These are phyloP conservation scores for Macrobrachium rosenbergii DNA, from an alignment of 1,140 invertebrate genomes.

Conservation along the genomic window DNA sequence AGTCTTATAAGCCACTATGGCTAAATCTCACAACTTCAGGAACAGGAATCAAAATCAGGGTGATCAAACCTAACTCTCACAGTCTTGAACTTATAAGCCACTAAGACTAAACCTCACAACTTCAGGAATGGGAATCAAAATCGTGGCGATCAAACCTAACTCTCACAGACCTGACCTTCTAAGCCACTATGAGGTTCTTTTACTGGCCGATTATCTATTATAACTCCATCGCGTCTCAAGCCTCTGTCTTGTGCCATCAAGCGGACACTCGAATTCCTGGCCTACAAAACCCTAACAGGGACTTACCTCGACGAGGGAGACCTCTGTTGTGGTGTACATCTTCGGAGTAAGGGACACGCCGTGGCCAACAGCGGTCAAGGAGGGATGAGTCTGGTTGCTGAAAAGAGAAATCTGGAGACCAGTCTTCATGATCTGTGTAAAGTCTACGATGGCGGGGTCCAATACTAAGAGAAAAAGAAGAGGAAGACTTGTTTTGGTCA, in stretches of 20 bases:
- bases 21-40: too few species aligned
- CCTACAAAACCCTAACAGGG: not conserved
- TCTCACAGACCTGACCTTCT: too few species aligned
- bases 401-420: conserved; percentile 28
- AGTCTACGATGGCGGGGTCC: conserved; percentile 20
- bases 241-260: not conserved
- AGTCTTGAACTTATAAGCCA: too few species aligned
- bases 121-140: too few species aligned
- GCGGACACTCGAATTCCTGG: not conserved
- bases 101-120: too few species aligned
- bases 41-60: too few species aligned
- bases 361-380: conserved; percentile 21
- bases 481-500: not conserved
- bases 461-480: not conserved
- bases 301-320: conserved; percentile 37
- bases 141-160: too few species aligned
- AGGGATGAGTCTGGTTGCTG: conserved; percentile 44
- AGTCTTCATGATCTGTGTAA: conserved; percentile 36
- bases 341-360: conserved; percentile 11
- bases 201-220: too few species aligned
- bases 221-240: too few species aligned
- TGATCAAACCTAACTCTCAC: too few species aligned
- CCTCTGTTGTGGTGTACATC: conserved; percentile 28
- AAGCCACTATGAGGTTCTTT: too few species aligned
- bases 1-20: too few species aligned